phyloP scores from a whole-genome alignment of 2,888 invertebrate species.

The Pantelozetes paolii region DNA sequence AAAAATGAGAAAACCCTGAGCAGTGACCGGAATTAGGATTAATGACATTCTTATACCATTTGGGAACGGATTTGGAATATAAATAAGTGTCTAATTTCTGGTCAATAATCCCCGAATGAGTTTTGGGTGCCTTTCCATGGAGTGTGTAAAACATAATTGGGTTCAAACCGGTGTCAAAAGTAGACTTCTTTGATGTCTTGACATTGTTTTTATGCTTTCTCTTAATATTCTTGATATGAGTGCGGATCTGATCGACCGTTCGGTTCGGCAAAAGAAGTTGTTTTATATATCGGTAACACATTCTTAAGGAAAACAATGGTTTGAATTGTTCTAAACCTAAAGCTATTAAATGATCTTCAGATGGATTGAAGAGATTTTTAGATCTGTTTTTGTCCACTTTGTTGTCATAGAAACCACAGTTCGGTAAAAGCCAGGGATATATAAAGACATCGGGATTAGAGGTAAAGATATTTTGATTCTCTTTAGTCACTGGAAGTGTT shows the following conservation, averaged over 20 bases:
- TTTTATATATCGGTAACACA: constrained; percentile 28
- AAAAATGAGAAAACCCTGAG: not conserved
- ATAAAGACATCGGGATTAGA: constrained; percentile 38
- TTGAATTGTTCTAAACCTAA: constrained; percentile 37
- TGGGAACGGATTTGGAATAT: not conserved
- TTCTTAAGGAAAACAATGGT: not conserved
- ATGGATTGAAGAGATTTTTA: constrained; percentile 33
- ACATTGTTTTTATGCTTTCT: not conserved
- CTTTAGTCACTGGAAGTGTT: constrained; percentile 34
- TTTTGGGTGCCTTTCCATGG: not conserved
- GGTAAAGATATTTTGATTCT: constrained; percentile 4
- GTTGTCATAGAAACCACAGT: constrained; percentile 18
- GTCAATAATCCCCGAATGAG: not conserved
- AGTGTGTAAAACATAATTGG: not conserved
- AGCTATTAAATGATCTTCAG: constrained; percentile 42
- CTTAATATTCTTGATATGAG: constrained; percentile 39
- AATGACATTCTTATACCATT: constrained; percentile 15
- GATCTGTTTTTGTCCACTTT: not conserved
- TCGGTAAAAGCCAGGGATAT: constrained; percentile 37
- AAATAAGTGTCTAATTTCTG: constrained; percentile 9
- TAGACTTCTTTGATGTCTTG: not conserved
- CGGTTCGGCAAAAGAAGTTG: constrained; percentile 34
- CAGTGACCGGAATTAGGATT: not conserved
- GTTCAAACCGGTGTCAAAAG: not conserved
- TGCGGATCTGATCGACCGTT: constrained; percentile 27